Conservation (phyloP, 2,888 invertebrate species). For the Macroteleia sp. region DNA sequence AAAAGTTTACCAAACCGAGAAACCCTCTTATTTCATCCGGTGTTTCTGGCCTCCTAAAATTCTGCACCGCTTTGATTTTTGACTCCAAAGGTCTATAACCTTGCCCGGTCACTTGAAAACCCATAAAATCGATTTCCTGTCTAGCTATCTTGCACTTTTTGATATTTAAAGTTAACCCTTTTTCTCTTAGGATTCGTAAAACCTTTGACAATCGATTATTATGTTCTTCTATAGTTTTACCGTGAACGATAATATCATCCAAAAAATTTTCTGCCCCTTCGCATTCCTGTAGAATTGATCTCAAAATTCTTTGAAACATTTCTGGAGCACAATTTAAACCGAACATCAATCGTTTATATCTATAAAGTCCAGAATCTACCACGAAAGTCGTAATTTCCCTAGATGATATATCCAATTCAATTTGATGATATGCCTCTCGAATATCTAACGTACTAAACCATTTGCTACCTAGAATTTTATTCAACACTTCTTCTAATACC, state of each 20-base stretch:
- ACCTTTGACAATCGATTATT: background rate
- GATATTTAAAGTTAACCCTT: conserved; percentile 34
- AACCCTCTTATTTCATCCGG: conserved; percentile 48
- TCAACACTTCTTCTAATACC: conserved; percentile 12
- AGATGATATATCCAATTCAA: conserved; percentile 14
- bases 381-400: conserved; percentile 28
- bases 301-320: conserved; percentile 28
- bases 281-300: background rate
- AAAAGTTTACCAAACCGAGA: conserved; percentile 44
- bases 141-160: conserved; percentile 53
- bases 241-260: conserved; percentile 22
- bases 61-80: conserved; percentile 20
- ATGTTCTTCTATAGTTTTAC: conserved; percentile 4
- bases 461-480: background rate
- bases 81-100: conserved; percentile 43
- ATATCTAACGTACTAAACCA: conserved; percentile 5
- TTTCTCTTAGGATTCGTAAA: background rate
- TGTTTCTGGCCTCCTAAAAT: conserved; percentile 3
- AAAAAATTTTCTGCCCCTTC: conserved; percentile 23
- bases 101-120: conserved; percentile 43
- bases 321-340: conserved; percentile 22
- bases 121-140: conserved; percentile 66
- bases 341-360: conserved; percentile 28
- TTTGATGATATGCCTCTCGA: conserved; percentile 3
- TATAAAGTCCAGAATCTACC: conserved; percentile 3